These are phyloP conservation scores for Clarias fuscus DNA, from an alignment of 2,797 vertebrate genomes.

Conservation along the genomic window DNA sequence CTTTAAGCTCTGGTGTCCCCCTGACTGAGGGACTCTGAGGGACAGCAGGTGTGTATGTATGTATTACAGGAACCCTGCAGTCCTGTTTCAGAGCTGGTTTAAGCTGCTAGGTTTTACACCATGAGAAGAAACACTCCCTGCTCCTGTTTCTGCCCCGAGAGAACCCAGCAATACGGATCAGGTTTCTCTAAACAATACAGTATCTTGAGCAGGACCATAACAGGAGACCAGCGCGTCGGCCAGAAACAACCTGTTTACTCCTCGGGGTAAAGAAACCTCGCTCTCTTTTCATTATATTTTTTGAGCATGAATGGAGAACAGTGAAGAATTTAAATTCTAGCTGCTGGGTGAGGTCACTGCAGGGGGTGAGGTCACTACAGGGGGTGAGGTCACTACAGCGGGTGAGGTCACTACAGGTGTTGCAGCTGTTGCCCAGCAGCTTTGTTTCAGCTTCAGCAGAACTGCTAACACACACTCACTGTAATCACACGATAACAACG, in stretches of 20 bases:
- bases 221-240: not conserved
- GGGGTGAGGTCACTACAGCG: not conserved
- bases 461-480: not conserved
- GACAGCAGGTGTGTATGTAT: too few species aligned
- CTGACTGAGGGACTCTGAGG: not conserved
- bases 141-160: not conserved
- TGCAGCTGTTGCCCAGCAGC: not conserved
- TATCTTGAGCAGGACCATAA: not conserved
- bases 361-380: not conserved
- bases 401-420: not conserved
- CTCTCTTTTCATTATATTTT: too few species aligned
- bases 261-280: not conserved
- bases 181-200: not conserved
- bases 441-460: not conserved
- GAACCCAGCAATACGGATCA: not conserved
- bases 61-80: not conserved
- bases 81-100: not conserved
- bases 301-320: not conserved
- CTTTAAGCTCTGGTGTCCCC: not conserved
- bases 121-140: not conserved
- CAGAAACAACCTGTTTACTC: not conserved
- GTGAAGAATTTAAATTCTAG: not conserved
- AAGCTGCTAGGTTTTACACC: not conserved
- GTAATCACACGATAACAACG: not conserved
- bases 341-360: not conserved